Evolutionary conservation across 92 coral and sea anemone genomes (phyloP), one percentile per base, ranked within the genome.

Genomic region (Palythoa heliodiscus): DNA sequence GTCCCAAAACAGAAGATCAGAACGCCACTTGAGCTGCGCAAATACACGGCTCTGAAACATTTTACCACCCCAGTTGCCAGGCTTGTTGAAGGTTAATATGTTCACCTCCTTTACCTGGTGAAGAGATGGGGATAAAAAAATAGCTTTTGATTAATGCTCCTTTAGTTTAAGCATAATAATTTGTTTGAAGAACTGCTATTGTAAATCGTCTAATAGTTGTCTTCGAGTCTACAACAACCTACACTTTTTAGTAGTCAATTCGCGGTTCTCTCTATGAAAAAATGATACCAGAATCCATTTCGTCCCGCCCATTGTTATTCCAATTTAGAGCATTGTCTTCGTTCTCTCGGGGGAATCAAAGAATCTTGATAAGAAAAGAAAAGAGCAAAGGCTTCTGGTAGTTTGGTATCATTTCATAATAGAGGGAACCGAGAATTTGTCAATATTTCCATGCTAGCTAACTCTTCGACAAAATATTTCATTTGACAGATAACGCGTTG

Each of bases 51-150:
- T 29, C 81, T 75, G 52, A 75, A 75, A 47, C 52, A 29, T 29
- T 23, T 37, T 9, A 75, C 81, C 81, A 75, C 37, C 0, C 52
- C 24, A 29, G 81, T 47, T 29, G 81, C 81, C 24, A 75, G 81
- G 81, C 81, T 75, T 75, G 81, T 75, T 40, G 20, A 16, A 57
- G 81, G 81, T 75, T 75, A 75, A 75, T 75, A 75, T 75, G 52
- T 48, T 75, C 54, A 75, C 52, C 52, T 75, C 52, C 81, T 75
- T 47, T 75, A 75, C 81, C 81, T 75, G 81, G 81, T 75, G 81
- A 75, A 75, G 81, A 75, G 81, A 75, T 75, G 81, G 81, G 81
- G 81, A 75, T 75, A 75, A 13, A 70, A 70, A 75, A 75, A 29
- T 75, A 75, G 54, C 81, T 75, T 75, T 75, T 75, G 81, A 75